A percentile compares a stretch with the other conserved stretches of the same genome.
These are phyloP conservation scores for Rhombomys opimus DNA, from an alignment of 2,113 vertebrate species.

Conservation along the genomic window DNA sequence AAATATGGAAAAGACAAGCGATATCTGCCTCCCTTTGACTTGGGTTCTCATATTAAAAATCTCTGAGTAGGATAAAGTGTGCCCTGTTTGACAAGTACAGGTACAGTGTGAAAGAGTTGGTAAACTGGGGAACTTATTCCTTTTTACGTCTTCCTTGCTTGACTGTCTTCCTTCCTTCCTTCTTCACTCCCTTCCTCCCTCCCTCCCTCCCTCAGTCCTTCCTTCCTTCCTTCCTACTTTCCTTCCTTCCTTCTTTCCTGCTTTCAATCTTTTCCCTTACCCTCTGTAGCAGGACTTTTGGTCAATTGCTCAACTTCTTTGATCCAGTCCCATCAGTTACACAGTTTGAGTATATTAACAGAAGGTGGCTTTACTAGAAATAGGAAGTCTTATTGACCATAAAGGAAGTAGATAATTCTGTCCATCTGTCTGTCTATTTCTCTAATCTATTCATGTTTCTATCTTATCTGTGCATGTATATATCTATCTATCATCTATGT, in stretches of 20 bases:
- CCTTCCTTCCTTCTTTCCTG: too few relatives aligned
- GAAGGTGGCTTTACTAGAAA: not conserved
- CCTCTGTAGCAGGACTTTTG: not conserved
- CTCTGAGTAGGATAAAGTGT: not conserved
- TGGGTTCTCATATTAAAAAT: not conserved
- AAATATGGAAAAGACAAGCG: not conserved
- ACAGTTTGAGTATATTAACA: not conserved
- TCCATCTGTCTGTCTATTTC: not conserved
- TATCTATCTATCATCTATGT: rapidly evolving
- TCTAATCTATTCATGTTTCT: not conserved
- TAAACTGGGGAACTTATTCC: not conserved
- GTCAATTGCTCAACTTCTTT: not conserved
- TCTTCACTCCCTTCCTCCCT: not conserved
- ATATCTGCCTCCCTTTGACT: not conserved
- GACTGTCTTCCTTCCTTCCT: too few relatives aligned
- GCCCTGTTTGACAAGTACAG: not conserved
- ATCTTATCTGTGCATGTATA: not conserved
- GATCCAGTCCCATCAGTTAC: not conserved
- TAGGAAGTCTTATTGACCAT: not conserved
- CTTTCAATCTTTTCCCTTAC: not conserved
- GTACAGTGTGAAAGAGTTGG: rapidly evolving
- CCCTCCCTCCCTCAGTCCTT: not conserved
- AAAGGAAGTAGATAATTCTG: not conserved
- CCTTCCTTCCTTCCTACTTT: too few relatives aligned
- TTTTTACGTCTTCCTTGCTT: not conserved